phyloP scores from a whole-genome alignment of 2,113 vertebrate genomes.

The Eleginops maclovinus region DNA sequence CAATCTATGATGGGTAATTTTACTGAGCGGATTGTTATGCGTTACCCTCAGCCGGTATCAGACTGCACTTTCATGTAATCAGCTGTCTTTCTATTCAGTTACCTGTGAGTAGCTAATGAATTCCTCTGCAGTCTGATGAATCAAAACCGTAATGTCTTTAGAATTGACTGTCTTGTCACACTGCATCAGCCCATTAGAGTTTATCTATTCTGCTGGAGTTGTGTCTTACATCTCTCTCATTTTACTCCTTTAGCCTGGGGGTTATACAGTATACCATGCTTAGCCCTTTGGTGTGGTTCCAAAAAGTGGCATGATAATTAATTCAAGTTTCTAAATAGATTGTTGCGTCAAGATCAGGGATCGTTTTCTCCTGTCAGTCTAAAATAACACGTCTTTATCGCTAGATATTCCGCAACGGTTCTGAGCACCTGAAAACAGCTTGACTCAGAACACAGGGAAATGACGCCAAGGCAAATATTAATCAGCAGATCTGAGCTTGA shows the following conservation, averaged over 20 bases:
- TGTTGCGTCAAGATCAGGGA: too few relatives aligned
- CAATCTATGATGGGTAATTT: background rate
- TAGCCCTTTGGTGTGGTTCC: too few relatives aligned
- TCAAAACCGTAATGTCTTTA: conserved; percentile 4
- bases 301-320: too few relatives aligned
- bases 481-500: too few relatives aligned
- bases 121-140: background rate
- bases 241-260: background rate
- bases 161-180: background rate
- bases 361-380: too few relatives aligned
- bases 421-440: too few relatives aligned
- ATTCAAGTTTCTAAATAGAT: too few relatives aligned
- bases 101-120: background rate
- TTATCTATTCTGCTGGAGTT: background rate
- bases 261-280: too few relatives aligned
- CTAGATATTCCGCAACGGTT: too few relatives aligned
- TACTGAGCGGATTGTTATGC: background rate
- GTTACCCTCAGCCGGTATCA: background rate
- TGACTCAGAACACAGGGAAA: too few relatives aligned
- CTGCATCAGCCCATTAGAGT: background rate
- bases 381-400: too few relatives aligned
- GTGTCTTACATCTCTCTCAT: background rate
- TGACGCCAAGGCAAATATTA: too few relatives aligned
- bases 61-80: background rate
- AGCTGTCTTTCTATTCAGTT: background rate